phyloP scores from a whole-genome alignment of 1,140 invertebrate species.

The Drosophila saltans region DNA sequence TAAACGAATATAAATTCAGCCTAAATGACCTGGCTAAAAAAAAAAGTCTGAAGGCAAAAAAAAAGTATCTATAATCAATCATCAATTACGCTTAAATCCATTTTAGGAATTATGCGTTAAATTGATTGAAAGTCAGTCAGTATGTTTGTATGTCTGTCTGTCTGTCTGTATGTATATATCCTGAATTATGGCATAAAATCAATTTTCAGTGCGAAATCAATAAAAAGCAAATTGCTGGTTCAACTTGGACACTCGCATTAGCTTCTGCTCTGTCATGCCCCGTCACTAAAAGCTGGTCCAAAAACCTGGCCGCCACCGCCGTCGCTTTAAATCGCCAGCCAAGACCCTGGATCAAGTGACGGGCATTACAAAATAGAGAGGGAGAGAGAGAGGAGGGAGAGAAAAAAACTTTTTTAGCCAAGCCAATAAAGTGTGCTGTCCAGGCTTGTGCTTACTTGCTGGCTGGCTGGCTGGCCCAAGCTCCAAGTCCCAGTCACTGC shows the following conservation, averaged over 20 bases:
- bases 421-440: slow-evolving; percentile 48
- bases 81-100: slow-evolving; percentile 83
- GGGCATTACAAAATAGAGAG: neutral
- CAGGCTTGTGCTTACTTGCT: too few species aligned
- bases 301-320: slow-evolving; percentile 24
- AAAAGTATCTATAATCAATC: slow-evolving; percentile 69
- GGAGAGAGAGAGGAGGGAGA: neutral
- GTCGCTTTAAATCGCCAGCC: slow-evolving; percentile 46
- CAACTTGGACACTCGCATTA: slow-evolving; percentile 44
- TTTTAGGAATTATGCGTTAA: slow-evolving; percentile 83
- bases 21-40: slow-evolving; percentile 42
- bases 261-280: slow-evolving; percentile 12
- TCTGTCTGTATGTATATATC: slow-evolving; percentile 41
- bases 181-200: slow-evolving; percentile 76
- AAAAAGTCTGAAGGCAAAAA: slow-evolving; percentile 26
- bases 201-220: slow-evolving; percentile 67
- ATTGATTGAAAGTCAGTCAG: slow-evolving; percentile 82
- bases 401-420: slow-evolving; percentile 51
- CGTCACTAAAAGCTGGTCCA: slow-evolving; percentile 61
- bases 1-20: slow-evolving; percentile 78
- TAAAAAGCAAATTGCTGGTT: slow-evolving; percentile 59
- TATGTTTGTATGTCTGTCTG: too few species aligned
- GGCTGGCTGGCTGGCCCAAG: neutral
- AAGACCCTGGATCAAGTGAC: slow-evolving; percentile 34
- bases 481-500: neutral